Percentiles rank a stretch among this genome's conserved stretches.
phyloP scores from a whole-genome alignment of 2,113 vertebrate species.

The Phylloscopus trochilus region DNA sequence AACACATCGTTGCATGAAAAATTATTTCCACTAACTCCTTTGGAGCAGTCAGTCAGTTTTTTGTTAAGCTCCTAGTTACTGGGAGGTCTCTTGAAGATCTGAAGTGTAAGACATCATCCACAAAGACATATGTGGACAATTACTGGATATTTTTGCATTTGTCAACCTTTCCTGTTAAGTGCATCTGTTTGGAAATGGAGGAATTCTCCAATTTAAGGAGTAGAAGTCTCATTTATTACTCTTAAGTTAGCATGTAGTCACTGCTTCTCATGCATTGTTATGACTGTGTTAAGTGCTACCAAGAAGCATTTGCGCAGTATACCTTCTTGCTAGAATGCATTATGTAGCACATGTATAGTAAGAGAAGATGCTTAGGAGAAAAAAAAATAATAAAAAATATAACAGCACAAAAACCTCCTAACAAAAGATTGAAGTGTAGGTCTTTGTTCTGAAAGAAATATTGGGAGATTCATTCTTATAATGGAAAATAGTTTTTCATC shows the following conservation, averaged over 20 bases:
- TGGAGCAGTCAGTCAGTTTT: not conserved
- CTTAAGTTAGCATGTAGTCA: not conserved
- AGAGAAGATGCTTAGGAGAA: not conserved
- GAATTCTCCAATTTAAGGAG: not conserved
- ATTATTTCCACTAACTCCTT: not conserved
- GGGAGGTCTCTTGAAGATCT: not conserved
- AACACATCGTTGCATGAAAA: not conserved
- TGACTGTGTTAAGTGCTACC: not conserved
- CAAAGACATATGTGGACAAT: not conserved
- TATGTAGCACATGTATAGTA: not conserved
- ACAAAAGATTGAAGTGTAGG: not conserved
- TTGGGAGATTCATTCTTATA: not conserved
- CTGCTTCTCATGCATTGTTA: not conserved
- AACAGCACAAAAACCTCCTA: not conserved
- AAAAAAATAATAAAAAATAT: not conserved
- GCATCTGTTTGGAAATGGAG: not conserved
- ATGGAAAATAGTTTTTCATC: not conserved
- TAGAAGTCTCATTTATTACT: not conserved
- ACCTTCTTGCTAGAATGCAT: not conserved
- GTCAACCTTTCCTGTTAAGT: not conserved
- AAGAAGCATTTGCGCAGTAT: not conserved
- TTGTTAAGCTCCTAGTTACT: not conserved
- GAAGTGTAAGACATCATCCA: not conserved
- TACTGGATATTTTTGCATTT: not conserved
- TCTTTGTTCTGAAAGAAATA: not conserved